Evolutionary conservation across 2,888 invertebrate species (phyloP).

Genomic region (Fragum fragum): DNA sequence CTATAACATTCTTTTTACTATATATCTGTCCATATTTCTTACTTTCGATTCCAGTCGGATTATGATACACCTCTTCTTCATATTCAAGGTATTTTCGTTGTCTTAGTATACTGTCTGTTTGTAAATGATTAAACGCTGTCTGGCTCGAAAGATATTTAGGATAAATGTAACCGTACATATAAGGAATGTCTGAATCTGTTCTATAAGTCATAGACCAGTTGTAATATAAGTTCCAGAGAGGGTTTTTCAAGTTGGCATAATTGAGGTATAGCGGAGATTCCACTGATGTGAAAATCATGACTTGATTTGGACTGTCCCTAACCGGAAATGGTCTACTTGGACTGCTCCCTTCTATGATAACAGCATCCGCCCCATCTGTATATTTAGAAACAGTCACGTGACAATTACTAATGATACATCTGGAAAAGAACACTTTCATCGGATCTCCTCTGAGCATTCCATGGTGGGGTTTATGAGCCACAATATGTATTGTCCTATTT

Average conservation of each 20-base stretch:
- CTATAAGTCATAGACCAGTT: constrained; percentile 68
- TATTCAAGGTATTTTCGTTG: not conserved
- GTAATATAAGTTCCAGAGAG: not conserved
- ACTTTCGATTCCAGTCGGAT: not conserved
- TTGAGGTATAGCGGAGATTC: constrained; percentile 49
- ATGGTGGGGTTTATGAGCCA: not conserved
- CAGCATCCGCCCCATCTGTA: constrained; percentile 39
- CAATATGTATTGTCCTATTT: not conserved
- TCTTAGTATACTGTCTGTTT: not conserved
- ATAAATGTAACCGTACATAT: constrained; percentile 47
- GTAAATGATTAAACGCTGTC: not conserved
- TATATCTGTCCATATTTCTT: constrained; percentile 42
- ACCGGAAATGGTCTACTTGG: constrained; percentile 35
- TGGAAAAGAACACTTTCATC: not conserved
- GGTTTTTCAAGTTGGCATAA: not conserved
- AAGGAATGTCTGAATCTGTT: constrained; percentile 60
- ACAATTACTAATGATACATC: constrained; percentile 25
- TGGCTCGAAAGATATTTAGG: not conserved
- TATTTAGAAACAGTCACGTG: not conserved
- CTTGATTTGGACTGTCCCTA: constrained; percentile 34
- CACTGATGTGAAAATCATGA: constrained; percentile 39
- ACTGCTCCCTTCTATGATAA: constrained; percentile 52
- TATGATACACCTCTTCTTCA: not conserved
- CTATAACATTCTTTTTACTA: constrained; percentile 39
- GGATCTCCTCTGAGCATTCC: not conserved